Base-by-base conservation (phyloP, 2,797 vertebrate genomes). In the Gallinago stenura region DNA sequence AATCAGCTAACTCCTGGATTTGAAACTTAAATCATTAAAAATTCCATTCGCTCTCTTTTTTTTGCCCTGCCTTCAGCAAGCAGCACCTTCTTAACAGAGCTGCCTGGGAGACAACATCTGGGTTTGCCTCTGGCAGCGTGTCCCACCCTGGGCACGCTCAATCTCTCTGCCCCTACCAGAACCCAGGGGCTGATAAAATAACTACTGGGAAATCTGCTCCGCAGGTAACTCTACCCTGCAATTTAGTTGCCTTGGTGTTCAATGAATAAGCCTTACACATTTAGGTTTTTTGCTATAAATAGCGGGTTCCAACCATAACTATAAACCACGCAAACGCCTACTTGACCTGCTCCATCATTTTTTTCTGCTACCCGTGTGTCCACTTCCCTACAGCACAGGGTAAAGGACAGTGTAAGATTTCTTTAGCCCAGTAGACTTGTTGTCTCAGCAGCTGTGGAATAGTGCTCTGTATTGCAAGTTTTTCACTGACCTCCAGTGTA, bases 301-400 rank as follows among this genome's bases (percentile, higher is more conserved):
- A 92, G 45, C 30, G 37, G 28, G 21, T 48, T 89, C 33, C 45
- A 85, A 16, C 19, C 8, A 2, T 35, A 93, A 57, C 43, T 30
- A 45, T 8, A 39, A 81, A 53, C 65, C 53, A 26, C 8, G 22
- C 31, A 30, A 90, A 69, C 1, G 4, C 61, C 53, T 37, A 7
- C 13, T 22, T 56, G 41, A 85, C 11, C 12, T 25, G 39, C 25
- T 57, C 20, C 6, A 2, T 11, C 26, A 58, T 65, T 45, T 28
- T 58, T 62, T 24, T 15, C n/a, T 48, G 33, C n/a, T 62, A 12
- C 33, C 35, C 0, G 0, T 5, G 9, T 12, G 10, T 7, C 51
- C 7, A 22, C 37, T 13, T 76, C n/a, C 37, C 33, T 26, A 24
- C 7, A 76, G 50, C 9, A 37, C 2, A 35, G 28, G 39, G 45